Conservation (phyloP, 64 coral and sea anemone genomes). For the Montipora foliosa region DNA sequence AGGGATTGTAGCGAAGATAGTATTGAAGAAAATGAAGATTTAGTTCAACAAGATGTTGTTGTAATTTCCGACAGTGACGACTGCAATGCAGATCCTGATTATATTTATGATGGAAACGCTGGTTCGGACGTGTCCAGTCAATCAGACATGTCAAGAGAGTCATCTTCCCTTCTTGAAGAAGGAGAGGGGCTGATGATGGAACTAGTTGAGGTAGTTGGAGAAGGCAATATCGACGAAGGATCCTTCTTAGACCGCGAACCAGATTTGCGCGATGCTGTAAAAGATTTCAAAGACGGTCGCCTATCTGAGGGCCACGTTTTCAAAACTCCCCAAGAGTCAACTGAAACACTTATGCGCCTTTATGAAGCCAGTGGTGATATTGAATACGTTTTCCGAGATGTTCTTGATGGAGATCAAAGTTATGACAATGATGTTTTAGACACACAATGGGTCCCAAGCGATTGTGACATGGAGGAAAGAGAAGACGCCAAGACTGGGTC, state of each 20-base stretch:
- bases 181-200: too few species aligned
- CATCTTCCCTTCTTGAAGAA: too few species aligned
- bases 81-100: too few species aligned
- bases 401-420: background rate
- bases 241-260: background rate
- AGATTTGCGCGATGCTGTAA: background rate
- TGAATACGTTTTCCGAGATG: background rate
- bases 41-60: background rate
- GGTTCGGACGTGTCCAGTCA: too few species aligned
- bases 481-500: background rate
- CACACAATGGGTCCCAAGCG: background rate
- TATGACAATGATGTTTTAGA: slow-evolving; percentile 12
- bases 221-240: background rate
- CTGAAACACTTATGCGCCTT: background rate
- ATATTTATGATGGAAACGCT: too few species aligned
- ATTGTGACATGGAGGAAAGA: background rate
- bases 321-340: background rate
- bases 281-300: background rate
- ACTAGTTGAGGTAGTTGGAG: too few species aligned
- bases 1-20: background rate
- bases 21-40: background rate
- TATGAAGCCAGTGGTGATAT: background rate
- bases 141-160: too few species aligned
- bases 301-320: background rate
- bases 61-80: background rate